phyloP scores from a whole-genome alignment of 2,888 invertebrate genomes.

The Xanthorhoe spadicearia region DNA sequence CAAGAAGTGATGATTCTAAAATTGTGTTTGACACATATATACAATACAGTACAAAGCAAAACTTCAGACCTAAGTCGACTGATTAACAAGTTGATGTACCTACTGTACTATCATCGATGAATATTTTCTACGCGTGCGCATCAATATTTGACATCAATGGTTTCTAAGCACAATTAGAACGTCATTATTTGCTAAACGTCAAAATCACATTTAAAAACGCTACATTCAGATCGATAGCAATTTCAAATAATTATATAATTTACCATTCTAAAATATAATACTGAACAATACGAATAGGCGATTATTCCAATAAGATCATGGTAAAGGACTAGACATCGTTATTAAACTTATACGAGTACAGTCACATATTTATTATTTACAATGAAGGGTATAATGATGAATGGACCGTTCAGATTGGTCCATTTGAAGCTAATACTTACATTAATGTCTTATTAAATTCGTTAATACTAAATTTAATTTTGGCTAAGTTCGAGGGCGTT shows the following conservation, averaged over 20 bases:
- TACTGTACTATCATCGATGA: background rate
- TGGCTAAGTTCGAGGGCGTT: constrained; percentile 31
- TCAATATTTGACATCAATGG: constrained; percentile 1
- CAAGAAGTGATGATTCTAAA: constrained; percentile 31
- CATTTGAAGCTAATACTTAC: constrained; percentile 55
- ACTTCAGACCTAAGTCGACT: constrained; percentile 2
- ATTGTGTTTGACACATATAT: constrained; percentile 41
- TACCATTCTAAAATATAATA: constrained; percentile 48
- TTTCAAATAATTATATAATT: constrained; percentile 54
- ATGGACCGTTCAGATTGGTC: constrained; percentile 50
- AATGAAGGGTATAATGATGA: constrained; percentile 21
- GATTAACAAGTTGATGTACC: constrained; percentile 1
- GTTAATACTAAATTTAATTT: constrained; percentile 40
- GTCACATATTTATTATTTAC: constrained; percentile 15
- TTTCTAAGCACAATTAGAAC: constrained; percentile 23
- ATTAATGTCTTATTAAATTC: constrained; percentile 42
- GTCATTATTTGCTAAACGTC: constrained; percentile 13
- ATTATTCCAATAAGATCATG: constrained; percentile 41
- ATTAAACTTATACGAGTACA: constrained; percentile 38
- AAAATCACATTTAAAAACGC: constrained; percentile 42
- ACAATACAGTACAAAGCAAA: constrained; percentile 26
- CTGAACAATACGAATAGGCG: constrained; percentile 48
- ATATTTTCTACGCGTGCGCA: background rate
- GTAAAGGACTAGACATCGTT: constrained; percentile 7
- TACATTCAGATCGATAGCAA: constrained; percentile 72